These are phyloP conservation scores for Phytoseiulus persimilis DNA, from an alignment of 2,888 invertebrate species.

Conservation along the genomic window DNA sequence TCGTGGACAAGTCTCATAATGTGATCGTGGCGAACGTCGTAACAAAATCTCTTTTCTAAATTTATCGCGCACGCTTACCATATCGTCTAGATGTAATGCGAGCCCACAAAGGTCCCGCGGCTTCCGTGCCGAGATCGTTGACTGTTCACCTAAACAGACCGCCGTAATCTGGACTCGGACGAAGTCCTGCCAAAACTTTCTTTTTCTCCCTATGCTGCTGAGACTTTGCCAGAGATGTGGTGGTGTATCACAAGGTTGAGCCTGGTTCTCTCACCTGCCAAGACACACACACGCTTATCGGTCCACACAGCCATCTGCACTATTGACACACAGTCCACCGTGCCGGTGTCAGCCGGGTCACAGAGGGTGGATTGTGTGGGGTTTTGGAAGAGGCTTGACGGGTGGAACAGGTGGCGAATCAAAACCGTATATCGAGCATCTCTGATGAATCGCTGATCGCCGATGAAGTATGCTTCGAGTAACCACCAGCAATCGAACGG, in stretches of 20 bases:
- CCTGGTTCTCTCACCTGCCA: neutral
- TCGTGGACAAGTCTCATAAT: neutral
- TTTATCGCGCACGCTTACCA: neutral
- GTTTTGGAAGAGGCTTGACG: too few relatives aligned
- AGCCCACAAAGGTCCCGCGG: neutral
- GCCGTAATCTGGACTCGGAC: neutral
- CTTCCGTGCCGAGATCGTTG: constrained; percentile 5
- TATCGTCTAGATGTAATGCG: neutral
- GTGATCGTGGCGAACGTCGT: neutral
- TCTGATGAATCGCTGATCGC: too few relatives aligned
- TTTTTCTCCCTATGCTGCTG: neutral
- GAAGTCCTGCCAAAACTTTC: neutral
- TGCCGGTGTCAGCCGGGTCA: too few relatives aligned
- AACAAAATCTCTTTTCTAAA: neutral
- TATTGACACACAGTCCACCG: too few relatives aligned
- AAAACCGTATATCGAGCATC: too few relatives aligned
- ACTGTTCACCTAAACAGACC: neutral
- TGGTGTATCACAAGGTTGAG: neutral
- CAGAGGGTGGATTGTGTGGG: too few relatives aligned
- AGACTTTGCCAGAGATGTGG: neutral
- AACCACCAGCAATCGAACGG: neutral
- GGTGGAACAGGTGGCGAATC: too few relatives aligned
- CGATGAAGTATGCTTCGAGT: too few relatives aligned
- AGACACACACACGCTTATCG: too few relatives aligned
- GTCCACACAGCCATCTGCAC: too few relatives aligned